Percentiles rank a stretch among this genome's conserved stretches.
These are phyloP conservation scores for Strigamia transsilvanica DNA, from an alignment of 2,888 invertebrate species.

Conservation along the genomic window DNA sequence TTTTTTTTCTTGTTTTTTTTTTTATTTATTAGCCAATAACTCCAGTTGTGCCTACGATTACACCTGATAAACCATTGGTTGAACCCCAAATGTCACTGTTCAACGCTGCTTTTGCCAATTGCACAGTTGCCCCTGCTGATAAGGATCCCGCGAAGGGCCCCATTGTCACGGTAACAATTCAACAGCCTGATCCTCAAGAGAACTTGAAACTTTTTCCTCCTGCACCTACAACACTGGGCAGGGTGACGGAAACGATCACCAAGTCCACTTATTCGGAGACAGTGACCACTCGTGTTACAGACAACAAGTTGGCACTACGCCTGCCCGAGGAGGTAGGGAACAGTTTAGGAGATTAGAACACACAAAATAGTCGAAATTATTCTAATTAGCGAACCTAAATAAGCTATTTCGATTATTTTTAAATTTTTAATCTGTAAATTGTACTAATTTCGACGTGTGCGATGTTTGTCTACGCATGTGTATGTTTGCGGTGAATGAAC, in stretches of 20 bases:
- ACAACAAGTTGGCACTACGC: slow-evolving; percentile 81
- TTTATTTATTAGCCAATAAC: slow-evolving; percentile 11
- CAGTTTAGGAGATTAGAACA: slow-evolving; percentile 16
- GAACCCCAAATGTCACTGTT: slow-evolving; percentile 53
- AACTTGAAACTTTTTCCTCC: slow-evolving; percentile 79
- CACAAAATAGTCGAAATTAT: background rate
- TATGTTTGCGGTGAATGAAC: background rate
- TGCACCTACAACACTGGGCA: slow-evolving; percentile 79
- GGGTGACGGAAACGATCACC: slow-evolving; percentile 93
- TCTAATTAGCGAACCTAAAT: background rate
- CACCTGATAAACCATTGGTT: slow-evolving; percentile 10
- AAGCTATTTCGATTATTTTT: background rate
- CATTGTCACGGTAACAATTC: slow-evolving; percentile 83
- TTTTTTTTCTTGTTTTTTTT: background rate
- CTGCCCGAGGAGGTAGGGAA: slow-evolving; percentile 83
- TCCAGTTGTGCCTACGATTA: background rate
- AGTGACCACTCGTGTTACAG: slow-evolving; percentile 91
- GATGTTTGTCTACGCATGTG: background rate
- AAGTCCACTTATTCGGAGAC: slow-evolving; percentile 96
- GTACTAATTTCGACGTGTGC: background rate
- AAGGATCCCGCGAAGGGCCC: slow-evolving; percentile 63
- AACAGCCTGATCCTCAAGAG: slow-evolving; percentile 72
- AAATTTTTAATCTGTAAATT: too few species aligned
- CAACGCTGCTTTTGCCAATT: slow-evolving; percentile 65
- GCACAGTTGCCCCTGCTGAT: slow-evolving; percentile 18